These are phyloP conservation scores for Caenorhabditis plicata DNA, from an alignment of 2,888 invertebrate species.

Conservation along the genomic window DNA sequence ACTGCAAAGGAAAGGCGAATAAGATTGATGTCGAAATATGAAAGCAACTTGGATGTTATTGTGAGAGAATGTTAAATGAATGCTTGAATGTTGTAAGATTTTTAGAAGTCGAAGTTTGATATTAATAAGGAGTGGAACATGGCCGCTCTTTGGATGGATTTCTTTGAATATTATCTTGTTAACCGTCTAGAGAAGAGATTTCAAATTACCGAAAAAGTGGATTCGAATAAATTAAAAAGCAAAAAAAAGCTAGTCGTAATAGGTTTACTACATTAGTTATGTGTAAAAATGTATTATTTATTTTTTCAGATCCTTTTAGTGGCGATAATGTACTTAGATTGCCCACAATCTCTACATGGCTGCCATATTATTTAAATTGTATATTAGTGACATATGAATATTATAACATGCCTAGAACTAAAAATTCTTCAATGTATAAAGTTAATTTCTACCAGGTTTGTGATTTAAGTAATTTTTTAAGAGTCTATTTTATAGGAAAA, in stretches of 20 bases:
- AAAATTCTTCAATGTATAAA: constrained; percentile 9
- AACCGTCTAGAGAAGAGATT: constrained; percentile 15
- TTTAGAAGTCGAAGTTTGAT: constrained; percentile 6
- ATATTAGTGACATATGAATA: constrained; percentile 20
- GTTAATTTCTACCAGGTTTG: constrained; percentile 1
- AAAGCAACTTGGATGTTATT: constrained; percentile 12
- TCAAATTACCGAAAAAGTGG: constrained; percentile 32
- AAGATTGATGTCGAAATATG: constrained; percentile 7
- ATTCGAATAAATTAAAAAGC: constrained; percentile 26
- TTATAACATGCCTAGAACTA: constrained; percentile 29
- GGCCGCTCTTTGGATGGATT: constrained; percentile 16
- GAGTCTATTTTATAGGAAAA: too few relatives aligned
- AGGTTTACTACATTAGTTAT: constrained; percentile 26
- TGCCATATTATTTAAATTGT: constrained; percentile 40
- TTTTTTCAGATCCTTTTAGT: constrained; percentile 35
- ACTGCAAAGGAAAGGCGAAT: constrained; percentile 8
- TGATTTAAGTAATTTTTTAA: background rate
- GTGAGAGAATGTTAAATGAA: constrained; percentile 2
- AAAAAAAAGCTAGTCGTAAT: too few relatives aligned
- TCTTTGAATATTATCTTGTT: constrained; percentile 23
- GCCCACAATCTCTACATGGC: constrained; percentile 32
- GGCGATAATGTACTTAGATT: constrained; percentile 32
- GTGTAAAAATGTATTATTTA: background rate
- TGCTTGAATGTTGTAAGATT: background rate
- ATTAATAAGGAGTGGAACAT: constrained; percentile 12